Percentiles rank a stretch among this genome's conserved stretches.
phyloP scores from a whole-genome alignment of 2,113 vertebrate genomes.

The Anas platyrhynchos region DNA sequence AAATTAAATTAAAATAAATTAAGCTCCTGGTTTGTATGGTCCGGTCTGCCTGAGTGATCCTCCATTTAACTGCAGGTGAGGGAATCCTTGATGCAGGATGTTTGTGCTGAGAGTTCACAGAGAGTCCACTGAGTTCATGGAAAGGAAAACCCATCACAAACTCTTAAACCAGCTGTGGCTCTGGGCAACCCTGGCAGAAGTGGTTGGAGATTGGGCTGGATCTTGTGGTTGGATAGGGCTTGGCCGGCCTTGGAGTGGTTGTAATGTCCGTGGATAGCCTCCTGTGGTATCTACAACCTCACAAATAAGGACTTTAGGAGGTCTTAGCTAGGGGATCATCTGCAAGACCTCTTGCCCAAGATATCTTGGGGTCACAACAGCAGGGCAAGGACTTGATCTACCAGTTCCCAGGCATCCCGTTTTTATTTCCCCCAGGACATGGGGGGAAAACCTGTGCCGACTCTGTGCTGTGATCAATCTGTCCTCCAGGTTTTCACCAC shows the following conservation, averaged over 20 bases:
- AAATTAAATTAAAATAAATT: not conserved
- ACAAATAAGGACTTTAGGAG: not conserved
- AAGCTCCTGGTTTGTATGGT: not conserved
- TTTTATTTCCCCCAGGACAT: not conserved
- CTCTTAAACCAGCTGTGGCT: not conserved
- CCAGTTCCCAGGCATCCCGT: not conserved
- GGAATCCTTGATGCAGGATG: not conserved
- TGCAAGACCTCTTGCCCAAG: not conserved
- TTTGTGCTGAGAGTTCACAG: not conserved
- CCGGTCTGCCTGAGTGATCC: not conserved
- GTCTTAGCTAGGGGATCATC: not conserved
- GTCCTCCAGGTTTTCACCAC: not conserved
- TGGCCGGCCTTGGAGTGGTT: not conserved
- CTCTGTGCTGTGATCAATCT: rapidly evolving
- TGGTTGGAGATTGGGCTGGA: not conserved
- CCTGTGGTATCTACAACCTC: not conserved
- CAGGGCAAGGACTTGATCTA: not conserved
- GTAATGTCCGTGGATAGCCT: rapidly evolving
- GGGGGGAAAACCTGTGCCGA: not conserved
- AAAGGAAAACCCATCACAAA: not conserved
- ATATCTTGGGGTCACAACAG: not conserved
- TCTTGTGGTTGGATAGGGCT: not conserved
- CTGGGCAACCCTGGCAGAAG: not conserved
- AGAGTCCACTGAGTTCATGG: not conserved
- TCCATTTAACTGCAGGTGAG: not conserved